Conservation (phyloP, 2,888 invertebrate genomes). For the Coelopa pilipes region DNA sequence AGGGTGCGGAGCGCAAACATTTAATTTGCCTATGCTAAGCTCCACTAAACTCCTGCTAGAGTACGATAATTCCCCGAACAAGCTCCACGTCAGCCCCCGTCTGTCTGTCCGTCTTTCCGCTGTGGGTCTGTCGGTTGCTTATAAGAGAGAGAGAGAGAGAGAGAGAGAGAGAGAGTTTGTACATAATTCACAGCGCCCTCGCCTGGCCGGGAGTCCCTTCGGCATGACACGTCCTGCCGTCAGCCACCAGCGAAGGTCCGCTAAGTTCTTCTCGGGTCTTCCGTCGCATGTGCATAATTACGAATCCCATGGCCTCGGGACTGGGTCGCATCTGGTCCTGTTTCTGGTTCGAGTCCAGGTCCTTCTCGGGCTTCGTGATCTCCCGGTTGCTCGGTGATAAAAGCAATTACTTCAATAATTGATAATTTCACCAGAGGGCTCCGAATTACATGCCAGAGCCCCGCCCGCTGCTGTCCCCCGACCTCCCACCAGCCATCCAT, state of each 20-base stretch:
- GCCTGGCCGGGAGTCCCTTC: too few relatives aligned
- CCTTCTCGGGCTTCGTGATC: neutral
- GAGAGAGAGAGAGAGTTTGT: too few relatives aligned
- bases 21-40: slow-evolving; percentile 10
- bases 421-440: slow-evolving; percentile 26
- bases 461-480: too few relatives aligned
- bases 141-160: too few relatives aligned
- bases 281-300: neutral
- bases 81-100: neutral
- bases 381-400: neutral
- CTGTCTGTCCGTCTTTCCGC: too few relatives aligned
- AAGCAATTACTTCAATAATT: slow-evolving; percentile 33
- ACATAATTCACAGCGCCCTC: too few relatives aligned
- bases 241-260: too few relatives aligned
- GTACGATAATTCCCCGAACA: slow-evolving; percentile 4
- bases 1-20: neutral
- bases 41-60: slow-evolving; percentile 1
- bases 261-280: neutral
- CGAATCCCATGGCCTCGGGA: neutral
- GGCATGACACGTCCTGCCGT: too few relatives aligned
- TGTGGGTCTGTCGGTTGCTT: too few relatives aligned
- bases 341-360: neutral
- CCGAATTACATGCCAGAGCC: neutral
- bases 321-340: neutral
- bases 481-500: neutral